A percentile compares a stretch with the other conserved stretches of the same genome.
These are phyloP conservation scores for Melanostigma gelatinosum DNA, from an alignment of 2,113 vertebrate genomes.

Conservation along the genomic window DNA sequence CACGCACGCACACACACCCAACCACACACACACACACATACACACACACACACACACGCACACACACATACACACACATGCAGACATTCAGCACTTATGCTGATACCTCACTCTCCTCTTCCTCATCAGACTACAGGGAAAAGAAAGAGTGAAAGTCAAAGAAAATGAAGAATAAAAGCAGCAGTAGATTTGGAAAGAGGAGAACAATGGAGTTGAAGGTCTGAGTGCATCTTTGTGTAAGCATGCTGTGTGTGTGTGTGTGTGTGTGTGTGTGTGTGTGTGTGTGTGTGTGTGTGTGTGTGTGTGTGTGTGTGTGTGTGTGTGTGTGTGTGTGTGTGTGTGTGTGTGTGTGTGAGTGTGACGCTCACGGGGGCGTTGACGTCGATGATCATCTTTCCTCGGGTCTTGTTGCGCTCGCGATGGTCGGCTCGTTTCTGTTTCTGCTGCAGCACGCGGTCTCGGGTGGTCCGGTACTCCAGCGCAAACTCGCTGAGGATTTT, in stretches of 20 bases:
- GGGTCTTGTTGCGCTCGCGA: slow-evolving; percentile 95
- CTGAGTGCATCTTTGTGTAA: background rate
- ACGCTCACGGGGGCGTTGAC: slow-evolving; percentile 83
- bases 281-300: too few relatives aligned
- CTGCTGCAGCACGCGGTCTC: slow-evolving; percentile 95
- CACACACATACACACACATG: slow-evolving; percentile 4
- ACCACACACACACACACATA: slow-evolving; percentile 13
- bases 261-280: too few relatives aligned
- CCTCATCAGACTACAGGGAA: slow-evolving; percentile 90
- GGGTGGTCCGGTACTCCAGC: slow-evolving; percentile 94
- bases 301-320: too few relatives aligned
- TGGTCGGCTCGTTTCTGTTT: slow-evolving; percentile 96
- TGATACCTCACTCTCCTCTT: slow-evolving; percentile 89
- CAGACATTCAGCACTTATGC: slow-evolving; percentile 40
- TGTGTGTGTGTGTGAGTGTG: background rate
- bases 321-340: background rate
- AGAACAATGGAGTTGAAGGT: background rate
- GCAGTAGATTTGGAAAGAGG: slow-evolving; percentile 10
- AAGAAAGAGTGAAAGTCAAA: slow-evolving; percentile 55
- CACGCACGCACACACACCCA: background rate
- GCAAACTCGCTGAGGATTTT: slow-evolving; percentile 96
- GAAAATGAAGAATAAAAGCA: slow-evolving; percentile 28
- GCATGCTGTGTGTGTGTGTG: too few relatives aligned
- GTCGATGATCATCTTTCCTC: slow-evolving; percentile 98
- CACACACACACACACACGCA: background rate